Percentiles rank a stretch among this genome's conserved stretches.
Evolutionary conservation across 2,797 vertebrate species (phyloP).

Genomic region (Carduelis carduelis): DNA sequence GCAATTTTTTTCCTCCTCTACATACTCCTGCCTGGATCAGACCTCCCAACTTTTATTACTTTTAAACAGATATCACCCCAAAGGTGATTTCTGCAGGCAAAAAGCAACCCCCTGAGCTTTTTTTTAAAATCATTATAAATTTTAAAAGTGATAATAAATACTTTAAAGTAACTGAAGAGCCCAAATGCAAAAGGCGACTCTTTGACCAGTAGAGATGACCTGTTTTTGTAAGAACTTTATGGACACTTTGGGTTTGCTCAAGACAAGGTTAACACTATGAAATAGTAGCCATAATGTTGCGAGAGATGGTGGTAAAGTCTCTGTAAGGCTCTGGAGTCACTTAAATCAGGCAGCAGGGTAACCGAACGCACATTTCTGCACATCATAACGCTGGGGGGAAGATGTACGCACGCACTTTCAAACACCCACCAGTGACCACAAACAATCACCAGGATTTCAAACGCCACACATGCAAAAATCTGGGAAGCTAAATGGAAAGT

Average conservation of each 20-base stretch:
- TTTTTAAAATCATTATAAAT: neutral
- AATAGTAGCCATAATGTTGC: slow-evolving; percentile 35
- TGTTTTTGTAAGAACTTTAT: slow-evolving; percentile 51
- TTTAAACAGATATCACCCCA: neutral
- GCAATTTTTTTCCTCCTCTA: neutral
- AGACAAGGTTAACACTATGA: slow-evolving; percentile 8
- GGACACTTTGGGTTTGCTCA: slow-evolving; percentile 45
- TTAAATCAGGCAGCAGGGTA: slow-evolving; percentile 36
- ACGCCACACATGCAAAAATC: neutral
- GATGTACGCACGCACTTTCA: neutral
- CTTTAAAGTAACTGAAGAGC: neutral
- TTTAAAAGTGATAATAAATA: neutral
- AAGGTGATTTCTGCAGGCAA: neutral
- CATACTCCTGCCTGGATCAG: neutral
- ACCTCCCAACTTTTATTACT: neutral
- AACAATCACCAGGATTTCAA: slow-evolving; percentile 45
- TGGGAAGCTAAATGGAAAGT: neutral
- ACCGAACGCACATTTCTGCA: slow-evolving; percentile 43
- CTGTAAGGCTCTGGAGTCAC: slow-evolving; percentile 31
- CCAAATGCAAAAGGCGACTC: neutral
- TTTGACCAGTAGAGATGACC: neutral
- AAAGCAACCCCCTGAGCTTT: neutral
- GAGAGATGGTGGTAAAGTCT: slow-evolving; percentile 25
- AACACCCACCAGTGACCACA: slow-evolving; percentile 55
- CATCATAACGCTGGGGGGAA: slow-evolving; percentile 18